Evolutionary conservation across 2,113 vertebrate species (phyloP).

Genomic region (Genyomyrus donnyi): DNA sequence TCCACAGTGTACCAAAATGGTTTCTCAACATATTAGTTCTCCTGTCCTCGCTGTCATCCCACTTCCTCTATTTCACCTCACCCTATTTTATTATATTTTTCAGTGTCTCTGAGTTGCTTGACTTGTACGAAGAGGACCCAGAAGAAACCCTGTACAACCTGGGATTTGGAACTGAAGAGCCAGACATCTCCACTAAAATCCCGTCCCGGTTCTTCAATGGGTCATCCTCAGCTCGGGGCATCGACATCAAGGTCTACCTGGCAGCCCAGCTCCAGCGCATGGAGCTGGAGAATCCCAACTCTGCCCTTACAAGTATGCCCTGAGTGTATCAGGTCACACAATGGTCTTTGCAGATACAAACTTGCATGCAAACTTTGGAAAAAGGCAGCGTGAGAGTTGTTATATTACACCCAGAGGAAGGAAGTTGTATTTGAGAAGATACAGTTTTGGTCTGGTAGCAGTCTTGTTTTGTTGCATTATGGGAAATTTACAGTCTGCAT

Average conservation of each 20-base stretch:
- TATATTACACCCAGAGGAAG: not conserved
- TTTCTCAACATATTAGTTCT: not conserved
- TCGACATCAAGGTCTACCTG: conserved; percentile 96
- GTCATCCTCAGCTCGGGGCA: conserved; percentile 80
- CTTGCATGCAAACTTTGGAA: not conserved
- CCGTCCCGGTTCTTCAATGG: conserved; percentile 87
- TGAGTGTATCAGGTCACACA: not conserved
- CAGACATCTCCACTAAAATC: conserved; percentile 85
- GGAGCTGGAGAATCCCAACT: conserved; percentile 96
- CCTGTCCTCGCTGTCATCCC: too few species aligned
- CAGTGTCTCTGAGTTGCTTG: conserved; percentile 93
- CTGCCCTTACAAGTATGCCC: conserved; percentile 87
- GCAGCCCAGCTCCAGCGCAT: conserved; percentile 90
- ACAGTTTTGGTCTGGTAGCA: not conserved
- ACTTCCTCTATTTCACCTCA: not conserved
- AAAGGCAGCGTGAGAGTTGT: not conserved
- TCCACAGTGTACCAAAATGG: not conserved
- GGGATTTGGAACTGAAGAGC: conserved; percentile 93
- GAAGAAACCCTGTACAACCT: conserved; percentile 95
- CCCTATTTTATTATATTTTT: not conserved
- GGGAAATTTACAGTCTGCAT: not conserved
- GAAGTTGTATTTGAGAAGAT: not conserved
- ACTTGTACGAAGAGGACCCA: conserved; percentile 94
- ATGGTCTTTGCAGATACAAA: not conserved
- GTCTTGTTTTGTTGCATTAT: conserved; percentile 1